These are phyloP conservation scores for Thyatira batis DNA, from an alignment of 2,888 invertebrate species.

Conservation along the genomic window DNA sequence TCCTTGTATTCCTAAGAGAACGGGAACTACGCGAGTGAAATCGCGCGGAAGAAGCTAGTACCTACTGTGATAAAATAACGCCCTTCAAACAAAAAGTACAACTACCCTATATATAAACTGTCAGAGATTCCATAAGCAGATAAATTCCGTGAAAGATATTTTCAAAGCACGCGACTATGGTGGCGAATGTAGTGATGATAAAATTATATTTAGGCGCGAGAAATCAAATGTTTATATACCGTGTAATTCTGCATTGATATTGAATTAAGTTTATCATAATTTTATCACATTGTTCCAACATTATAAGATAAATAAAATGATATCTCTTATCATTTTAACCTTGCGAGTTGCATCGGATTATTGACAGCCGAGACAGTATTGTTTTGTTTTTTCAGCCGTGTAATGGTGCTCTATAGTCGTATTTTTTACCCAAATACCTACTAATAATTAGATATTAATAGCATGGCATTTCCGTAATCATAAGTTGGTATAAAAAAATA, in stretches of 20 bases:
- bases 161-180: too few relatives aligned
- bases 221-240: not conserved
- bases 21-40: too few relatives aligned
- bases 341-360: constrained; percentile 35
- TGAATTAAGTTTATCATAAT: constrained; percentile 13
- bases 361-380: constrained; percentile 7
- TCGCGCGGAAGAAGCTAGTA: too few relatives aligned
- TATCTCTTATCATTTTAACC: constrained; percentile 52
- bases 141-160: too few relatives aligned
- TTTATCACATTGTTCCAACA: constrained; percentile 29
- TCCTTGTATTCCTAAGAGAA: too few relatives aligned
- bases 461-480: too few relatives aligned
- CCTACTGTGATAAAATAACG: too few relatives aligned
- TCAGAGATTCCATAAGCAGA: too few relatives aligned
- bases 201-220: not conserved
- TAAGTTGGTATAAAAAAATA: too few relatives aligned
- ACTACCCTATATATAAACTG: too few relatives aligned
- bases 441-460: not conserved
- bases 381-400: not conserved
- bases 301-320: constrained; percentile 31
- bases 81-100: too few relatives aligned
- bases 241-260: constrained; percentile 1
- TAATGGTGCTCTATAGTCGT: not conserved
- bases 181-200: not conserved
- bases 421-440: not conserved